Evolutionary conservation across 1,140 invertebrate genomes (phyloP).

Genomic region (Bombus impatiens): DNA sequence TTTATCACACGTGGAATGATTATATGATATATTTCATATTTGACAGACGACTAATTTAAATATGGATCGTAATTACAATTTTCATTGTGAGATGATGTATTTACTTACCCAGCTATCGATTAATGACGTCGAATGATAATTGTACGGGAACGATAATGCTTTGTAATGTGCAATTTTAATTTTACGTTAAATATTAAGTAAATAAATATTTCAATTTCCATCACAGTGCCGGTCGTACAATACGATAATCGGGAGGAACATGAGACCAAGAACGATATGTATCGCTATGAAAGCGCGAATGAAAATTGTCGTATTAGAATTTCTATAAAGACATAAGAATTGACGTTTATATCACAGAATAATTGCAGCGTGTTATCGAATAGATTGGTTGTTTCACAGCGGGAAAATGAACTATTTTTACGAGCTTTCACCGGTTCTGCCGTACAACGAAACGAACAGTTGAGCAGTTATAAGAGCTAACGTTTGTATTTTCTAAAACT

Average conservation of each 20-base stretch:
- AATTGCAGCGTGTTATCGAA: too few species aligned
- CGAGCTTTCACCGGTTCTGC: background rate
- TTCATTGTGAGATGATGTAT: too few species aligned
- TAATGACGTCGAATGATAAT: too few species aligned
- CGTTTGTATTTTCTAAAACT: background rate
- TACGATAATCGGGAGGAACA: background rate
- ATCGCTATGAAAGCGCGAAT: background rate
- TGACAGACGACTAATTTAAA: too few species aligned
- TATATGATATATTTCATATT: too few species aligned
- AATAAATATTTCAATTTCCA: conserved; percentile 33
- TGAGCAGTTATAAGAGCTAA: background rate
- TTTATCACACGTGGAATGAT: too few species aligned
- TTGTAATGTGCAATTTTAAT: conserved; percentile 30
- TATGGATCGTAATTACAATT: too few species aligned
- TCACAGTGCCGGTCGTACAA: background rate
- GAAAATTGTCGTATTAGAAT: background rate
- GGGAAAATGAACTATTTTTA: background rate
- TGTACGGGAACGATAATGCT: too few species aligned
- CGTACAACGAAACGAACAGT: too few species aligned
- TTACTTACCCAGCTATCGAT: too few species aligned
- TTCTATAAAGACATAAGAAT: background rate
- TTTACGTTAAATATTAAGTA: conserved; percentile 15
- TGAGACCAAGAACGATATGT: too few species aligned
- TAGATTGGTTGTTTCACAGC: too few species aligned
- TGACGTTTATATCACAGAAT: background rate